A percentile compares a stretch with the other conserved stretches of the same genome.
These are phyloP conservation scores for Bibio marci DNA, from an alignment of 2,888 invertebrate species.

Conservation along the genomic window DNA sequence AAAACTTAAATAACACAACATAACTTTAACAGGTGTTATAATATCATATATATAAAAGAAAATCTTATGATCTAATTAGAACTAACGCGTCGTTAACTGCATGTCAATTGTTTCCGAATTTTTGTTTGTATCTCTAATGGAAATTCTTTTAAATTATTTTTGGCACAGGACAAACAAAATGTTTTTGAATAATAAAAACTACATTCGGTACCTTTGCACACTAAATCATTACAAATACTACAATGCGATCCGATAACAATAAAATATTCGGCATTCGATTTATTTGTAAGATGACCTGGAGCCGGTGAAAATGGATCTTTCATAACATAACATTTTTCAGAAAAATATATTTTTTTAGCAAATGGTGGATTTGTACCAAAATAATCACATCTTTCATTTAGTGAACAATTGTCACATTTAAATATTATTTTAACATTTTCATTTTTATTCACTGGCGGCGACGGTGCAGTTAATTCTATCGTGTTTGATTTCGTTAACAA, in stretches of 20 bases:
- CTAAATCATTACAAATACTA: conserved; percentile 41
- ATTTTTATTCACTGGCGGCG: conserved; percentile 7
- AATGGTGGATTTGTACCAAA: conserved; percentile 61
- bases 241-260: conserved; percentile 59
- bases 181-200: conserved; percentile 62
- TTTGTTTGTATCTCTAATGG: neutral
- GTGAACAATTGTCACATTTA: conserved; percentile 43
- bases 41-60: too few species aligned
- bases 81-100: too few species aligned
- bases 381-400: conserved; percentile 56
- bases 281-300: conserved; percentile 15
- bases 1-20: too few species aligned
- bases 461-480: neutral
- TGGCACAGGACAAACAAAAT: conserved; percentile 56
- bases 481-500: neutral
- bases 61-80: too few species aligned
- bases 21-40: too few species aligned
- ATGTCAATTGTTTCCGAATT: neutral
- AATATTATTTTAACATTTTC: conserved; percentile 22
- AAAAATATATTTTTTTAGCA: conserved; percentile 43
- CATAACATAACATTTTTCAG: conserved; percentile 62
- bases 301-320: conserved; percentile 70
- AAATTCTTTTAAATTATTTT: neutral
- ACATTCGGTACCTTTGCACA: conserved; percentile 58
- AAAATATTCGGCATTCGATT: conserved; percentile 53